These are phyloP conservation scores for Holothuria glaberrima DNA, from an alignment of 35 echinoderm and acorn worm species.

Conservation along the genomic window DNA sequence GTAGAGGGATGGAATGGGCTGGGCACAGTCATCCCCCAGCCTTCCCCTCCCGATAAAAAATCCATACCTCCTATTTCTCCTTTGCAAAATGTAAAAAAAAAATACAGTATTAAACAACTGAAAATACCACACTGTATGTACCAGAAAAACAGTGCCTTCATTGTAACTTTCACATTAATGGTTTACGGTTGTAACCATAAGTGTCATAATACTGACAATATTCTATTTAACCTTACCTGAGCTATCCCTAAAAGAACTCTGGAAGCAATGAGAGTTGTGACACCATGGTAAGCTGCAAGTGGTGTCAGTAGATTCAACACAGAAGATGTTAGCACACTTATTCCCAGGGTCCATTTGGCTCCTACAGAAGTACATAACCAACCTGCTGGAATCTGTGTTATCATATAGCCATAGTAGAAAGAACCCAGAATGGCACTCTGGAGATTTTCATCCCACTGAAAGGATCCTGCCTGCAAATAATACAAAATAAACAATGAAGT, in stretches of 20 bases:
- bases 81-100: no score
- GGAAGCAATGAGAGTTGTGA: neutral
- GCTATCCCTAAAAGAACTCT: slow-evolving; percentile 17
- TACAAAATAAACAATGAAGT: neutral
- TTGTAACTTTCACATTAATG: no score
- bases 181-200: no score
- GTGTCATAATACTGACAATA: no score
- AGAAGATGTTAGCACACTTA: neutral
- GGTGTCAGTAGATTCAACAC: slow-evolving; percentile 18
- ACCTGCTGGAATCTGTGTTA: slow-evolving; percentile 41
- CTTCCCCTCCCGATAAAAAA: no score
- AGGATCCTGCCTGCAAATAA: slow-evolving; percentile 1
- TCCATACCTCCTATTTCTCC: no score
- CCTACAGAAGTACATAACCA: neutral
- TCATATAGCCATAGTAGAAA: slow-evolving; percentile 41
- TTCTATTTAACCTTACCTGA: neutral
- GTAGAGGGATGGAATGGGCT: no score
- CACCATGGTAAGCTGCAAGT: slow-evolving; percentile 14
- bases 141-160: no score
- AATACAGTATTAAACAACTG: no score
- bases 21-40: no score
- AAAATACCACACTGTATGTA: no score
- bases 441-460: neutral
- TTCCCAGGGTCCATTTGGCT: slow-evolving; percentile 22
- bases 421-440: slow-evolving; percentile 35